Base-by-base conservation (phyloP, 2,113 vertebrate genomes). In the Notiomystis cincta region DNA sequence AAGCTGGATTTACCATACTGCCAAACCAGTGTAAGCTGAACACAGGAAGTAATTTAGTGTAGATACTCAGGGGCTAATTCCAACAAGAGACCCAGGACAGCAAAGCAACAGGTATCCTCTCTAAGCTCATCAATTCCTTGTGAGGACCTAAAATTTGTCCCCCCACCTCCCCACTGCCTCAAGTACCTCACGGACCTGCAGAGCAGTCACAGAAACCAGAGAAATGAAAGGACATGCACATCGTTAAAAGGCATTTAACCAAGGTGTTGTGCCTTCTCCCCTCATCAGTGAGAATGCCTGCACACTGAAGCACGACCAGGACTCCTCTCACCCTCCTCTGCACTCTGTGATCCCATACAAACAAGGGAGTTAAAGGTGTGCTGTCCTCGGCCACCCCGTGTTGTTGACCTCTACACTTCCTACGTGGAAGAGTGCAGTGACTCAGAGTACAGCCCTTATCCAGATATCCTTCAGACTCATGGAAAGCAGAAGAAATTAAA, bases 401-500 rank as follows among this genome's bases (percentile, higher is more conserved):
- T 6, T 37, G 6, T 8, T 44, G 67, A 83, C 35, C 51, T 56
- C 56, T 35, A 20, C 2, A 1, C 42, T 88, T 19, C 50, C 60
- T 30, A 35, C 1, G 0, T 7, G 9, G 22, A 57, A 66, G 2
- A 67, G 17, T 0, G 1, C 48, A 47, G 40, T n/a, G 56, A 96
- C 72, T 58, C 56, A 58, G 40, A 51, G 15, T 40, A 28, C 54
- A 83, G 40, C 90, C 58, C 31, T 37, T 38, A 13, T 5, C 50
- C 57, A 69, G 30, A 87, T 47, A 89, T 1, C 8, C 38, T 73
- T 85, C 35, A 64, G 50, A 72, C 58, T 61, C 47, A 64, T 0
- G 0, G 71, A 94, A 96, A 93, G 82, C 48, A 93, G 60, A 94
- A 88, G 64, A 86, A 88, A 87, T 37, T 54, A 79, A 89, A 89